A percentile compares a stretch with the other conserved stretches of the same genome.
phyloP scores from a whole-genome alignment of 2,113 vertebrate genomes.

The Pteropus alecto region DNA sequence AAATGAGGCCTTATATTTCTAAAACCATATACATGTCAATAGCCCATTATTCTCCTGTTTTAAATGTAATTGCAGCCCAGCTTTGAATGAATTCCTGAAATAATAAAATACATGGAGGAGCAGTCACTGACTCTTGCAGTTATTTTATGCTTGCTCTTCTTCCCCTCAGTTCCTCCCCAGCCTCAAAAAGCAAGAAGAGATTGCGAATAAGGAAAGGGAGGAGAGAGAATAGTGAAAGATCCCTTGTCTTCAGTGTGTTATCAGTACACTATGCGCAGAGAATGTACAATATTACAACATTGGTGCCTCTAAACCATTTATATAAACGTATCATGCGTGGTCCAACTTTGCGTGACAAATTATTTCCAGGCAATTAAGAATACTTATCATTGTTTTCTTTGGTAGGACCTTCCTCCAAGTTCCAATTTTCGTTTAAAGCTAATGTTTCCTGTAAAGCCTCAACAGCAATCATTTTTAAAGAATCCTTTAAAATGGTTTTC shows the following conservation, averaged over 20 bases:
- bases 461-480: constrained; percentile 76
- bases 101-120: constrained; percentile 83
- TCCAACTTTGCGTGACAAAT: constrained; percentile 79
- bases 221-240: constrained; percentile 67
- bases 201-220: constrained; percentile 45
- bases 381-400: constrained; percentile 82
- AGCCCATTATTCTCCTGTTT: constrained; percentile 87
- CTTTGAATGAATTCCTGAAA: constrained; percentile 85
- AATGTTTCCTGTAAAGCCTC: constrained; percentile 75
- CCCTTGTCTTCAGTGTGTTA: constrained; percentile 60
- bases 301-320: constrained; percentile 61
- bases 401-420: constrained; percentile 75
- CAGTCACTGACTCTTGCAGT: constrained; percentile 78
- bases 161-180: neutral
- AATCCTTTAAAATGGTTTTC: constrained; percentile 56
- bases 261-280: constrained; percentile 58
- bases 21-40: constrained; percentile 89
- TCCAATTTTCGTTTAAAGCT: constrained; percentile 76
- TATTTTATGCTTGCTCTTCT: constrained; percentile 73
- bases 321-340: constrained; percentile 53
- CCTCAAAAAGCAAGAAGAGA: constrained; percentile 15
- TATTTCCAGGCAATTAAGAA: constrained; percentile 85
- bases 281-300: constrained; percentile 64
- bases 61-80: constrained; percentile 85
- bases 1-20: constrained; percentile 88